phyloP scores from a whole-genome alignment of 2,113 vertebrate genomes.

The Tragelaphus imberbis region DNA sequence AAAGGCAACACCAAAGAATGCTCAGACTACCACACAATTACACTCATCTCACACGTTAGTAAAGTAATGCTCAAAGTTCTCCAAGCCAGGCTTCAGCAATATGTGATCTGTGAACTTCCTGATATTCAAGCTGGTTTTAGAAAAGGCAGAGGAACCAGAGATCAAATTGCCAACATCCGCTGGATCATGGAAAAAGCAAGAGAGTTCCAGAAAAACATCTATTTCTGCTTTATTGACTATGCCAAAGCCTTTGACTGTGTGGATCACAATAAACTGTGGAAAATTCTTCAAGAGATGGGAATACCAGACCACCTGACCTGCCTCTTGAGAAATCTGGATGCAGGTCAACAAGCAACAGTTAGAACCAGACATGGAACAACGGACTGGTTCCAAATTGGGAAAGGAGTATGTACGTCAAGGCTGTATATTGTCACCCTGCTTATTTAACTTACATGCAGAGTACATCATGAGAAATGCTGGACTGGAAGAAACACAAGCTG shows the following conservation, averaged over 20 bases:
- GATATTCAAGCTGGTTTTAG: background rate
- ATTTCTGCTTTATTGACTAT: background rate
- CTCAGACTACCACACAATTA: background rate
- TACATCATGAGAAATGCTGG: background rate
- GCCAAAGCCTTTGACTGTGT: background rate
- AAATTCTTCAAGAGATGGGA: background rate
- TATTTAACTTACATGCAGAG: background rate
- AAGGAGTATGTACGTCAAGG: accelerated
- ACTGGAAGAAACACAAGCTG: background rate
- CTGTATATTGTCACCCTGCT: background rate
- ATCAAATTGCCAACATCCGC: accelerated
- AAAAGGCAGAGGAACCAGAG: background rate
- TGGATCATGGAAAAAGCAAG: background rate
- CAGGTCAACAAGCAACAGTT: background rate
- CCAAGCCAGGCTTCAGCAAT: background rate
- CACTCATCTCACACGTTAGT: background rate
- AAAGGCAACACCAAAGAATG: background rate
- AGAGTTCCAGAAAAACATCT: background rate
- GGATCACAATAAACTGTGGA: background rate
- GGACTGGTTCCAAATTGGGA: background rate
- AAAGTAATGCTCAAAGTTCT: background rate
- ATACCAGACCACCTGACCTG: background rate
- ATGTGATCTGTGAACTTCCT: background rate
- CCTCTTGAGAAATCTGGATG: background rate
- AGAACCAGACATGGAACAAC: background rate